phyloP scores from a whole-genome alignment of 1,140 invertebrate genomes.

The Cyphomyrmex costatus region DNA sequence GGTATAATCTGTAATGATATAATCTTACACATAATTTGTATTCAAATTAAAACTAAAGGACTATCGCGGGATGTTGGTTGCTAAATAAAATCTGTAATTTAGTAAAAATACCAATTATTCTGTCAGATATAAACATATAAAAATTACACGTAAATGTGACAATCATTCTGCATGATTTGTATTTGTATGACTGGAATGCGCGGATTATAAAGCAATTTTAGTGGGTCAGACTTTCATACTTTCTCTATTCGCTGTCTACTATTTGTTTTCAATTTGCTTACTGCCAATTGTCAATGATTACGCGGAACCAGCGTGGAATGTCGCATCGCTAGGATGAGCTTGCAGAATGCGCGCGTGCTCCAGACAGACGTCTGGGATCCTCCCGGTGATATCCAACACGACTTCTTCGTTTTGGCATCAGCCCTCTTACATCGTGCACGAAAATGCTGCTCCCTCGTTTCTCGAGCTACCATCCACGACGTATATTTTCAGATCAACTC shows the following conservation, averaged over 20 bases:
- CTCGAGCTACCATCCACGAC: background rate
- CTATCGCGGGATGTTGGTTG: too few relatives aligned
- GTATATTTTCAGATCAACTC: conserved; percentile 55
- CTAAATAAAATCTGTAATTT: too few relatives aligned
- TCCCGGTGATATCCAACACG: conserved; percentile 30
- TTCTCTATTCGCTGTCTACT: background rate
- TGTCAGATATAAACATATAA: too few relatives aligned
- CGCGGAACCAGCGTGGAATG: conserved; percentile 68
- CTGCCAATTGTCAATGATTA: conserved; percentile 77
- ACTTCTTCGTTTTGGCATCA: conserved; percentile 57
- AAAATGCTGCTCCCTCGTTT: background rate
- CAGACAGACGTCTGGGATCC: conserved; percentile 55
- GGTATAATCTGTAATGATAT: too few relatives aligned
- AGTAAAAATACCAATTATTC: too few relatives aligned
- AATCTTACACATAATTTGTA: too few relatives aligned
- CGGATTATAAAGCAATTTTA: background rate
- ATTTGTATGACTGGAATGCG: conserved; percentile 6
- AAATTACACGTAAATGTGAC: background rate
- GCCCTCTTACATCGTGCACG: conserved; percentile 26
- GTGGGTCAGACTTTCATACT: background rate
- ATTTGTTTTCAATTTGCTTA: conserved; percentile 65
- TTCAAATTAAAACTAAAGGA: too few relatives aligned
- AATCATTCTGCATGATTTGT: background rate
- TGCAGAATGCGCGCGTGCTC: conserved; percentile 64
- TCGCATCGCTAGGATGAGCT: conserved; percentile 73